Conservation (phyloP, 2,113 vertebrate genomes). For the Phylloscopus trochilus region DNA sequence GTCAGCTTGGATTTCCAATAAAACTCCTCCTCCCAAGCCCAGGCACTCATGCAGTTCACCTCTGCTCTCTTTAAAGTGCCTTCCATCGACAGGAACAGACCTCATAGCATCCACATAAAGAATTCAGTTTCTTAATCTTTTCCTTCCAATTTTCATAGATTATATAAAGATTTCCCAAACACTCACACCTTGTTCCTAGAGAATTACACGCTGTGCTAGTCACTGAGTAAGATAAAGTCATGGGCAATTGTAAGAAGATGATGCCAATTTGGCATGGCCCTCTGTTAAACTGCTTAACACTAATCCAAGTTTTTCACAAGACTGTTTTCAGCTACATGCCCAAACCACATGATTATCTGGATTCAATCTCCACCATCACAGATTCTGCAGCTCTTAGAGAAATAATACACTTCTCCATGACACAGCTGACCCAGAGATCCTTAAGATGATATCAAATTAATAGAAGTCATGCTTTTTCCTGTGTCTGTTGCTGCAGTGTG, state of each 20-base stretch:
- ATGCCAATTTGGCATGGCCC: background rate
- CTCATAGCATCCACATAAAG: background rate
- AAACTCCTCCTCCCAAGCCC: background rate
- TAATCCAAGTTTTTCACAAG: background rate
- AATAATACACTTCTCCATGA: background rate
- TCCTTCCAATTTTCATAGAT: background rate
- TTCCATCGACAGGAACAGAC: background rate
- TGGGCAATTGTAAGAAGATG: background rate
- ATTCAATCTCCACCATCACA: background rate
- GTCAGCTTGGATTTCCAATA: background rate
- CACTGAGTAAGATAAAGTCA: background rate
- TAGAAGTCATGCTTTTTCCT: background rate
- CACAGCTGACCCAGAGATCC: background rate
- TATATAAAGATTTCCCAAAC: background rate
- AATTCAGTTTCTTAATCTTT: background rate
- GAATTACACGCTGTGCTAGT: background rate
- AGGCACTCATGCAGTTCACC: background rate
- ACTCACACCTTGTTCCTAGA: background rate
- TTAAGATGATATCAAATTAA: background rate
- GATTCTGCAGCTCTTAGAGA: background rate
- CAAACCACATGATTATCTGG: background rate
- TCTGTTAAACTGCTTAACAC: background rate
- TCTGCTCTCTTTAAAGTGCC: background rate
- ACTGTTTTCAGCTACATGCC: background rate
- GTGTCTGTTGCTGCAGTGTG: background rate